Base-by-base conservation (phyloP, 2,797 vertebrate genomes). In the Manis javanica region DNA sequence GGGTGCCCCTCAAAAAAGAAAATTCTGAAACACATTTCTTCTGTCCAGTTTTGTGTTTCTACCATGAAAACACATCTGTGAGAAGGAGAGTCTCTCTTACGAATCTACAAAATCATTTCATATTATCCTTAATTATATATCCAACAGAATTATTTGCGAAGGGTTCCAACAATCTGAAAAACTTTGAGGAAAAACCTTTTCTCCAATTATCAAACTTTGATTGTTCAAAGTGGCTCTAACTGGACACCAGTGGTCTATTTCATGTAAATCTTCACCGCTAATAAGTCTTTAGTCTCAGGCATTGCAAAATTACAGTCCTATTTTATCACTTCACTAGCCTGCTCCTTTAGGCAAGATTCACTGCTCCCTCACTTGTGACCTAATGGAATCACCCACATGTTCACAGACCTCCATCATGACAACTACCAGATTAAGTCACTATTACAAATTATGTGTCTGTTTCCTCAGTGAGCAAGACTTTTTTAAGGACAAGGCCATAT, bases 111-210 rank as follows among this genome's bases (percentile, higher is more conserved):
- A 74, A 72, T 46, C n/a, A 64, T 59, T 13, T 34, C 16, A 49
- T 14, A 5, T 64, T 51, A 53, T 66, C 23, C 42, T 69, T 75
- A 59, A 81, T 71, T 49, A 68, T 55, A 69, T 42, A 37, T 39
- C 21, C 39, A 68, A 26, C 8, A 34, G 5, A 61, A 21, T 66
- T 53, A 77, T 78, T 93, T 57, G 29, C 49, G 11, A 88, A 81
- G n/a, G 5, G 63, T 29, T 77, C 24, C 63, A 95, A 94, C 93
- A 77, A 26, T 85, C 12, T 79, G 29, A 92, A 96, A 90, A 49
- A 82, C 69, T 57, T 26, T 21, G 31, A 89, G 37, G 51, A 26
- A 84, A 87, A 79, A 51, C 5, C n/a, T n/a, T 24, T 78, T 23
- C 72, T 23, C 57, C 34, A 29, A 39, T 53, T 78, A n/a, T 90